Percentiles rank a stretch among this genome's conserved stretches.
phyloP scores from a whole-genome alignment of 2,797 vertebrate species.

The Eulemur mongoz region DNA sequence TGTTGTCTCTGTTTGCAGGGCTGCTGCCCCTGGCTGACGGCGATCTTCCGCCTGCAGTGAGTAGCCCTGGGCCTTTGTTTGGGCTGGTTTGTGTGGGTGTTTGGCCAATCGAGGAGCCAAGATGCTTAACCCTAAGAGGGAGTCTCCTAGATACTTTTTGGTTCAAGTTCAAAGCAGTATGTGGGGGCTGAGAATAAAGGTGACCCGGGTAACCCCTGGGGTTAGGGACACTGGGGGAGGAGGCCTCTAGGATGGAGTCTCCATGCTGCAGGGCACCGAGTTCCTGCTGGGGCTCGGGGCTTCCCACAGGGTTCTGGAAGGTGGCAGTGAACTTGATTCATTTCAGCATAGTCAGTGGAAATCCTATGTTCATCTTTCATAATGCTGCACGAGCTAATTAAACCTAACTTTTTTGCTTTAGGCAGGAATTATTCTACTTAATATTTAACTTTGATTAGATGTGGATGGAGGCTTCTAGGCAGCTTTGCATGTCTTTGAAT shows the following conservation, averaged over 20 bases:
- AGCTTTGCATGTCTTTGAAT: not conserved
- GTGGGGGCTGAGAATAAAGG: not conserved
- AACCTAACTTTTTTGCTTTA: not conserved
- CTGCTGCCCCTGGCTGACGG: conserved; percentile 93
- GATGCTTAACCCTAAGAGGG: not conserved
- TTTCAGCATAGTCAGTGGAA: not conserved
- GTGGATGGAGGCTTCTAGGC: not conserved
- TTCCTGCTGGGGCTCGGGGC: not conserved
- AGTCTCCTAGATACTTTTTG: not conserved
- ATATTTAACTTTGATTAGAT: not conserved
- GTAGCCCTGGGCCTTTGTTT: conserved; percentile 70
- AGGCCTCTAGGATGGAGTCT: not conserved
- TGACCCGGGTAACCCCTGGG: too few species aligned
- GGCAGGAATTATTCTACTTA: not conserved
- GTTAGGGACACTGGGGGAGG: not conserved
- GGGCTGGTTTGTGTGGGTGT: not conserved
- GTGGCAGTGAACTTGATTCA: not conserved
- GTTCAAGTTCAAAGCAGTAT: not conserved
- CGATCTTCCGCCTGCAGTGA: conserved; percentile 94
- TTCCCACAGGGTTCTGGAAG: not conserved
- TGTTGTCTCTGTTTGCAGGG: conserved; percentile 85
- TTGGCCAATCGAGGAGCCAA: not conserved
- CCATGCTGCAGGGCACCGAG: not conserved
- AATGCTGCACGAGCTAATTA: not conserved
- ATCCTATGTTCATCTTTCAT: not conserved